These are phyloP conservation scores for Aegithalos caudatus DNA, from an alignment of 2,113 vertebrate species.

Conservation along the genomic window DNA sequence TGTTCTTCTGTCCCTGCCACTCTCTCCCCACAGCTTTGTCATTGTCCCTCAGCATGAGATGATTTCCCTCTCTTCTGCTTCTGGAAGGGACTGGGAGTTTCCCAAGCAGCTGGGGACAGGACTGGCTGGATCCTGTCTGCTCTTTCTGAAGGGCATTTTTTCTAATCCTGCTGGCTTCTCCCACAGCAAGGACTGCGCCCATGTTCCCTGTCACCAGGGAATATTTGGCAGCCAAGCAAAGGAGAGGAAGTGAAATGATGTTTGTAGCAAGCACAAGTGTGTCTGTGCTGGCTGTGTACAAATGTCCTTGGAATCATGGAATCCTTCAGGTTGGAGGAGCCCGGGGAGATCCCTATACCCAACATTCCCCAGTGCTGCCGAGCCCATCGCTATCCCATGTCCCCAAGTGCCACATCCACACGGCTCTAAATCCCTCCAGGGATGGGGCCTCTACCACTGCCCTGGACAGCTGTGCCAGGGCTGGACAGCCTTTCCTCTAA, in stretches of 20 bases:
- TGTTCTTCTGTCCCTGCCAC: rapidly evolving
- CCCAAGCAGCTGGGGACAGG: neutral
- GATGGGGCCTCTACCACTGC: neutral
- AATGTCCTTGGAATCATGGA: neutral
- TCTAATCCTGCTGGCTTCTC: neutral
- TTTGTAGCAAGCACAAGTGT: neutral
- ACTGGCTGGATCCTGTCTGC: neutral
- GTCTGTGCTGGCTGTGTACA: neutral
- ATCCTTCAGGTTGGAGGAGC: neutral
- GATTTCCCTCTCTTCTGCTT: neutral
- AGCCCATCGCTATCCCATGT: neutral
- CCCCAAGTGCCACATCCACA: neutral
- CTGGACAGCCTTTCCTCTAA: neutral
- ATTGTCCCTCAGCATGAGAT: neutral
- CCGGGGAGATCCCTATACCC: neutral
- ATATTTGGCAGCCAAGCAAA: neutral
- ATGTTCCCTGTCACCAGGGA: neutral
- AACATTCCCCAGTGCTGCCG: rapidly evolving
- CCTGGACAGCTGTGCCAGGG: neutral
- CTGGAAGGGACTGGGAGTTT: neutral
- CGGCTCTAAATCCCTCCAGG: neutral
- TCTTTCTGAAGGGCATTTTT: neutral
- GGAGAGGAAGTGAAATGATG: neutral
- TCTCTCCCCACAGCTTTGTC: neutral
- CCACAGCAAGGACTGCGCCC: neutral